Base-by-base conservation (phyloP, 1,140 invertebrate genomes). In the Triops longicaudatus region DNA sequence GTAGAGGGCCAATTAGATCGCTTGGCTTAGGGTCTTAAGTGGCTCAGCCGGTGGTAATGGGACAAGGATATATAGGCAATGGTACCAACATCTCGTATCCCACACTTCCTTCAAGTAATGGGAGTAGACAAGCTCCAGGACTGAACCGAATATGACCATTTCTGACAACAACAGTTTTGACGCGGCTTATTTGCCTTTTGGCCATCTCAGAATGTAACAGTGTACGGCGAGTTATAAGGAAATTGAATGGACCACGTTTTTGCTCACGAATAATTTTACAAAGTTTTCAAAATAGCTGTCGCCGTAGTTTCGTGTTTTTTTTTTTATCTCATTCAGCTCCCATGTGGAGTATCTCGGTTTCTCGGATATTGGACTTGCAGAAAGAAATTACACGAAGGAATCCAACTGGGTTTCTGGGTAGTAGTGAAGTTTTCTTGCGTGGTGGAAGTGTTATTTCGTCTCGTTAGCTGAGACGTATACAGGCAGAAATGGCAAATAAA, bases 1-100 rank as follows among this genome's bases (percentile, higher is more conserved):
- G 10, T 63, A 63, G 50, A 63, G 50, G 22, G 50, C 14, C 50
- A 63, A 63, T 63, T 63, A 63, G 50, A 14, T 63, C 50, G 50
- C 50, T 14, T 63, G 10, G 50, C 50, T 63, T 63, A n/a, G 50
- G 50, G 50, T n/a, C 50, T 63, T 63, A 63, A 63, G 50, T 63
- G 50, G 50, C 50, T 63, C 50, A 63, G 22, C 17, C 50, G 50
- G 50, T 22, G 5, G 50, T 63, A 63, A 63, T 63, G 50, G 50
- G 50, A 63, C 50, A 63, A 63, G 10, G 50, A 63, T 63, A 63
- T 14, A 63, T 63, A 14, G 50, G 17, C 10, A 63, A 63, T 63
- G 50, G 50, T 14, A 5, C 50, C 50, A 63, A 63, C 50, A 9
- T 63, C 50, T 22, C 50, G 50, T 63, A 63, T 63, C 50, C 22